Evolutionary conservation across 2,113 vertebrate species (phyloP).

Genomic region (Grus americana): DNA sequence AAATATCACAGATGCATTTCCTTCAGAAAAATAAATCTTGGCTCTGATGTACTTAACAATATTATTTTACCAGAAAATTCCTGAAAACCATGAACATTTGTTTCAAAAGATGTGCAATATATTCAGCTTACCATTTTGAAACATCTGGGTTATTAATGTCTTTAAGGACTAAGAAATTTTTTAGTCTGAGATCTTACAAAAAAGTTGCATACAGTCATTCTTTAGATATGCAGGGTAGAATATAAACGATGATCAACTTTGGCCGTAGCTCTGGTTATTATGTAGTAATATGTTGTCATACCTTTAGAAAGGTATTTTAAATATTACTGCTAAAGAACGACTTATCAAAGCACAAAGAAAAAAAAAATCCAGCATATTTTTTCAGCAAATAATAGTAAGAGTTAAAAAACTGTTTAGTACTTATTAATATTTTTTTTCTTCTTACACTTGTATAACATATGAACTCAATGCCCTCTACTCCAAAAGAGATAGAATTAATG

Average conservation of each 20-base stretch:
- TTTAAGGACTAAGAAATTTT: not conserved
- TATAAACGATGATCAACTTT: not conserved
- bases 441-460: not conserved
- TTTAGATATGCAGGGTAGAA: not conserved
- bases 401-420: not conserved
- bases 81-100: not conserved
- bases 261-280: not conserved
- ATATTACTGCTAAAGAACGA: not conserved
- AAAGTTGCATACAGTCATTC: not conserved
- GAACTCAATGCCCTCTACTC: not conserved
- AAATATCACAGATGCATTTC: not conserved
- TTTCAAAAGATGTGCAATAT: not conserved
- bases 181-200: not conserved
- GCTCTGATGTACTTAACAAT: not conserved
- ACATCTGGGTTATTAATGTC: not conserved
- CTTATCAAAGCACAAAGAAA: not conserved
- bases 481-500: not conserved
- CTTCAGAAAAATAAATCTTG: not conserved
- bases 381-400: not conserved
- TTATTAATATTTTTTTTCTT: not conserved
- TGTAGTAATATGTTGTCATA: not conserved
- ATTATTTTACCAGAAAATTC: not conserved
- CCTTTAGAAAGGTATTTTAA: not conserved
- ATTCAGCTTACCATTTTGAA: not conserved
- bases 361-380: not conserved